These are phyloP conservation scores for Lophochroa leadbeateri DNA, from an alignment of 2,113 vertebrate species.

Conservation along the genomic window DNA sequence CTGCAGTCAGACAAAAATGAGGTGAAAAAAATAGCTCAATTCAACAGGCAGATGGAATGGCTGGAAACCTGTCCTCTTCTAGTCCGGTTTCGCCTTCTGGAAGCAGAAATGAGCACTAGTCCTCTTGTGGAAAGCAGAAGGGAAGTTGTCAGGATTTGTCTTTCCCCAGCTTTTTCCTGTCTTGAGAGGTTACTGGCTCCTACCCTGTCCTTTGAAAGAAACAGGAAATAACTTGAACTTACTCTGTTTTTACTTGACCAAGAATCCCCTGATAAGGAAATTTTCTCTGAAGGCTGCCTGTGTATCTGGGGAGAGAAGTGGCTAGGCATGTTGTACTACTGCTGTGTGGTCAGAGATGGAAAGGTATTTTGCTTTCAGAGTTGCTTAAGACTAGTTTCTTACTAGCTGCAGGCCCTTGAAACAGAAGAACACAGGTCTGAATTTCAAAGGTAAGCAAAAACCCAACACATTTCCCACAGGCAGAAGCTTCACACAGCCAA, in stretches of 20 bases:
- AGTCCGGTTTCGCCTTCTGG: not conserved
- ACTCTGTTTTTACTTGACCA: constrained; percentile 22
- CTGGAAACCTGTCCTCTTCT: not conserved
- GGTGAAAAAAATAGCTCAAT: not conserved
- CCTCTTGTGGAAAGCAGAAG: not conserved
- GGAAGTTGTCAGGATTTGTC: constrained; percentile 28
- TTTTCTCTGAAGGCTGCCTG: constrained; percentile 9
- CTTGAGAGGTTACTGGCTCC: constrained; percentile 34
- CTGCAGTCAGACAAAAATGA: not conserved
- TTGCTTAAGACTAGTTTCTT: not conserved
- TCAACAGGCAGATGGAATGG: not conserved
- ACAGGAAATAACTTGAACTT: constrained; percentile 44
- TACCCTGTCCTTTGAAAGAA: constrained; percentile 33
- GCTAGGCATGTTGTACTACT: not conserved
- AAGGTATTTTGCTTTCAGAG: not conserved
- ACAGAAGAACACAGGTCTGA: not conserved
- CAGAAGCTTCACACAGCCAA: not conserved
- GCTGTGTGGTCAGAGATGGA: not conserved
- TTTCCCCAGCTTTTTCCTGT: constrained; percentile 42
- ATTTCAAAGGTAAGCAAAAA: not conserved
- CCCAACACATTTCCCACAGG: not conserved
- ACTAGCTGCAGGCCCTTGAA: not conserved
- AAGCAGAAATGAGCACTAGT: not conserved
- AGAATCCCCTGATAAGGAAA: not conserved
- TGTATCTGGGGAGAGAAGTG: not conserved